Percentiles rank a stretch among this genome's conserved stretches.
Conservation (phyloP, 2,113 vertebrate species). For the Manacus vitellinus region DNA sequence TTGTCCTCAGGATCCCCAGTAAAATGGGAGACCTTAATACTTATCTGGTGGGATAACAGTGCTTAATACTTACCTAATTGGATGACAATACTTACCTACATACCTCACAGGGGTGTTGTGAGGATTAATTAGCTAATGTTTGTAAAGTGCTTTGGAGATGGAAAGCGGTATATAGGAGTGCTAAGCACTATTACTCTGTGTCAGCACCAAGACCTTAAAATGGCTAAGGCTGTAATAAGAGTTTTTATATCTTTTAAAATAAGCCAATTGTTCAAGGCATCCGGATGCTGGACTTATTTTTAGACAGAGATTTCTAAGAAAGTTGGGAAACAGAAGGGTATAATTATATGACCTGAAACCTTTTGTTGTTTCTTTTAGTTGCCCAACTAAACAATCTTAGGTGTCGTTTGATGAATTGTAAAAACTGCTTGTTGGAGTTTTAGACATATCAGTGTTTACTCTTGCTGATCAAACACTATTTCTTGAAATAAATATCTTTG, state of each 20-base stretch:
- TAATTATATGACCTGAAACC: conserved; percentile 24
- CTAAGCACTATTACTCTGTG: conserved; percentile 24
- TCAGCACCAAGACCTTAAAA: background rate
- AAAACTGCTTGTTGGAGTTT: background rate
- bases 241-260: conserved; percentile 38
- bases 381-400: background rate
- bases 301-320: conserved; percentile 50
- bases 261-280: conserved; percentile 29
- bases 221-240: conserved; percentile 16
- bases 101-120: conserved; percentile 73
- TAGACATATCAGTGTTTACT: conserved; percentile 7
- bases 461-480: conserved; percentile 39
- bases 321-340: conserved; percentile 38
- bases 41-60: conserved; percentile 69
- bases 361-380: conserved; percentile 12
- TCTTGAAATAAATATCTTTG: conserved; percentile 21
- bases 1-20: conserved; percentile 66
- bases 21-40: conserved; percentile 72
- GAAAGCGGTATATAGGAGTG: conserved; percentile 42
- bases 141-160: conserved; percentile 67
- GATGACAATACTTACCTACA: conserved; percentile 76
- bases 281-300: conserved; percentile 30
- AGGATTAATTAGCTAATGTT: conserved; percentile 74
- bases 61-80: conserved; percentile 71
- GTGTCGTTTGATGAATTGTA: conserved; percentile 16